Evolutionary conservation across 2,113 vertebrate genomes (phyloP).

Genomic region (Raja brachyura): DNA sequence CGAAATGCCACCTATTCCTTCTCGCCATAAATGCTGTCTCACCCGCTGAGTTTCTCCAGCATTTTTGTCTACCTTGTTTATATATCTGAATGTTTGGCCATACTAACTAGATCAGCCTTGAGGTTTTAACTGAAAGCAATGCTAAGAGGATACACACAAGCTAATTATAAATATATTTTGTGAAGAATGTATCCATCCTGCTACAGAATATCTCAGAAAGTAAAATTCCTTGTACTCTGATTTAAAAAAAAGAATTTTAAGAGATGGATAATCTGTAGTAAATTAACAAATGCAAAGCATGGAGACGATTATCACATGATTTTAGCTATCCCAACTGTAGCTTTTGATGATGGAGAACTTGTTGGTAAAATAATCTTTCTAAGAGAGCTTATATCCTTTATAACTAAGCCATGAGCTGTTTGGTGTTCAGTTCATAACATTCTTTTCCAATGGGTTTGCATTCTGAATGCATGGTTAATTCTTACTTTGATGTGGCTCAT

Average conservation of each 20-base stretch:
- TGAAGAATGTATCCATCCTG: neutral
- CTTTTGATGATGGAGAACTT: conserved; percentile 24
- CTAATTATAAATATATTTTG: neutral
- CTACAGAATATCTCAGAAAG: conserved; percentile 34
- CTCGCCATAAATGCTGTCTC: no score
- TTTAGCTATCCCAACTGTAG: neutral
- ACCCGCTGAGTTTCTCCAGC: no score
- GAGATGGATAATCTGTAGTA: neutral
- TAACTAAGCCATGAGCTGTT: neutral
- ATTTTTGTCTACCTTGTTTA: no score
- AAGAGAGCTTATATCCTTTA: neutral
- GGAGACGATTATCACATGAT: neutral
- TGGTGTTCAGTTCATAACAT: neutral
- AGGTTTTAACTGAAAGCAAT: conserved; percentile 10
- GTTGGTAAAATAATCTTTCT: neutral
- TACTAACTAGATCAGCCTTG: neutral
- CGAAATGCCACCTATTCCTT: no score
- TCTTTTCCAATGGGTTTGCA: neutral
- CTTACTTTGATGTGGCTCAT: conserved; percentile 30
- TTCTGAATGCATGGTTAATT: conserved; percentile 26
- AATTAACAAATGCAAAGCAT: neutral
- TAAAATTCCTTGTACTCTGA: conserved; percentile 12
- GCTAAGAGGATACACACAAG: neutral
- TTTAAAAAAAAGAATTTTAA: neutral
- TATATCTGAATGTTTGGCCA: neutral